These are phyloP conservation scores for Myotis lucifugus DNA, from an alignment of 2,113 vertebrate species.

Conservation along the genomic window DNA sequence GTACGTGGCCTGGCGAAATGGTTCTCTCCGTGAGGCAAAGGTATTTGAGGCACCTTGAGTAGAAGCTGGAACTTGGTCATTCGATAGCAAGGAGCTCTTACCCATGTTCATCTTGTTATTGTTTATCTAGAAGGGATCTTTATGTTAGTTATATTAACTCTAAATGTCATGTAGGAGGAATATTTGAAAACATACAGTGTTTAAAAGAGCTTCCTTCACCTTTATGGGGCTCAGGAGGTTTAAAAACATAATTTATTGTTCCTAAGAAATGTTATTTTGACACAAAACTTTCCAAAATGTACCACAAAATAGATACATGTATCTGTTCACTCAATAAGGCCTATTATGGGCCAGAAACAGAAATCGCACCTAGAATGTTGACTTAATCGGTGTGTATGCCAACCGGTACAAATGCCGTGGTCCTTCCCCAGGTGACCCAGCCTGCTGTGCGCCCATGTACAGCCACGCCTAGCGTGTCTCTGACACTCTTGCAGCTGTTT, in stretches of 20 bases:
- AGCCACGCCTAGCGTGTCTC: background rate
- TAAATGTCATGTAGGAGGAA: background rate
- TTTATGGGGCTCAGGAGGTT: background rate
- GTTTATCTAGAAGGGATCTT: background rate
- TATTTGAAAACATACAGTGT: rapidly evolving
- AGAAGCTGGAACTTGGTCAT: background rate
- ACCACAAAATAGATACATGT: background rate
- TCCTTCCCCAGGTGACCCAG: background rate
- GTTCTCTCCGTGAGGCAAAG: background rate
- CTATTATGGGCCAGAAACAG: background rate
- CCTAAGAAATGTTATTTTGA: background rate
- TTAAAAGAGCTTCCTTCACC: background rate
- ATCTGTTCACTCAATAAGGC: background rate
- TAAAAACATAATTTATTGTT: background rate
- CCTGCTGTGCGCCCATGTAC: rapidly evolving
- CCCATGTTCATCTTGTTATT: background rate
- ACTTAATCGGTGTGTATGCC: background rate
- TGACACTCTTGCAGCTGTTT: background rate
- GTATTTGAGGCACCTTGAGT: background rate
- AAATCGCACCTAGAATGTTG: background rate
- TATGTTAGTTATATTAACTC: background rate
- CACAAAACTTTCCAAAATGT: background rate
- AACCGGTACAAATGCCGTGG: background rate
- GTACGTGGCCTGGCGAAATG: background rate
- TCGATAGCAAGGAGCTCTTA: background rate